Percentiles rank a stretch among this genome's conserved stretches.
These are phyloP conservation scores for Drosophila asahinai DNA, from an alignment of 1,140 invertebrate genomes.

Conservation along the genomic window DNA sequence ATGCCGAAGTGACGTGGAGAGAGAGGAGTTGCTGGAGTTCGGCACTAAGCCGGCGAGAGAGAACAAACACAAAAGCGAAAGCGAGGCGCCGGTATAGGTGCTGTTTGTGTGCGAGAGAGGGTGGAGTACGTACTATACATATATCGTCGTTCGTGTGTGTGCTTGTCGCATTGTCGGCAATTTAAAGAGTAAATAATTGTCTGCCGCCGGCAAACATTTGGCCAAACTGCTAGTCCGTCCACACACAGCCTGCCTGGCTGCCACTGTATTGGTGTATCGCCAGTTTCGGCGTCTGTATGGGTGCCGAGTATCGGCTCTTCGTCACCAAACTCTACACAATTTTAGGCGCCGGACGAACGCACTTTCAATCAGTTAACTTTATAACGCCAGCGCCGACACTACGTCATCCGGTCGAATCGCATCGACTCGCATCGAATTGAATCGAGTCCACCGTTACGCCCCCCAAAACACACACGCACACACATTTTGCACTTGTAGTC, in stretches of 20 bases:
- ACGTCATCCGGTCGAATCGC: constrained; percentile 58
- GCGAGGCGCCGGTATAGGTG: constrained; percentile 55
- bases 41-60: constrained; percentile 48
- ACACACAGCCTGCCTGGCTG: constrained; percentile 21
- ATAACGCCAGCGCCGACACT: constrained; percentile 75
- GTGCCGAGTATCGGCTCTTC: constrained; percentile 45
- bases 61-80: constrained; percentile 80
- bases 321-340: constrained; percentile 77
- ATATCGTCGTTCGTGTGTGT: constrained; percentile 13
- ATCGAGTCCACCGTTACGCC: constrained; percentile 8
- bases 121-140: neutral
- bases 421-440: constrained; percentile 24
- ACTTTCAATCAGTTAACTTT: constrained; percentile 83
- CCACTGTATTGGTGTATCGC: constrained; percentile 28
- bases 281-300: constrained; percentile 8
- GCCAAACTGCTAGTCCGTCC: constrained; percentile 44
- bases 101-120: constrained; percentile 11
- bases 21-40: constrained; percentile 4
- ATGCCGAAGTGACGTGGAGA: neutral
- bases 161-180: constrained; percentile 57
- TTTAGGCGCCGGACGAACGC: constrained; percentile 76
- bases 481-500: constrained; percentile 11
- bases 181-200: constrained; percentile 75
- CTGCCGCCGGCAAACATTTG: constrained; percentile 61
- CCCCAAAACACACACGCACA: constrained; percentile 9